Base-by-base conservation (phyloP, 2,797 vertebrate genomes). In the Rhodeus uyekii region DNA sequence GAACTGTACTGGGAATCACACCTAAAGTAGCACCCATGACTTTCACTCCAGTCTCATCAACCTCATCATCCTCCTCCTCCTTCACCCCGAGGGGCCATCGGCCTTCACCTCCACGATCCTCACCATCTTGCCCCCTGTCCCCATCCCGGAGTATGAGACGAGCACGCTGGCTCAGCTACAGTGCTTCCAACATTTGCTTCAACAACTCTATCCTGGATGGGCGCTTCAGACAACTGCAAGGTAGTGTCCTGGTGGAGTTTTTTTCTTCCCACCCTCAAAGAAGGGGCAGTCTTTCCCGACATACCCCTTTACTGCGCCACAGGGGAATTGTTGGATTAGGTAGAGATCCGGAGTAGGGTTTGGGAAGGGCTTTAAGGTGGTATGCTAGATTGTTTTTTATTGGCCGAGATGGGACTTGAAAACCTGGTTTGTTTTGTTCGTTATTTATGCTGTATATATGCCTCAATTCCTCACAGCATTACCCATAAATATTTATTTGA, bases 211-310 rank as follows among this genome's bases (percentile, higher is more conserved):
- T 95, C 89, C 91, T 95, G 87, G 95, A 96, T 2, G 94, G 95
- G 67, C 93, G 95, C 88, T 95, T 96, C 89, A 91, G 94, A 84
- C 94, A 95, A 88, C 81, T 96, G 89, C 95, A 96, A 96, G 95
- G 95, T 96, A 96, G 87, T 74, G 65, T 79, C 64, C 73, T 84
- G 74, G 12, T 76, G 71, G 69, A 76, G 84, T 61, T 34, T 78
- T 60, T 13, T 36, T 46, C 24, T 36, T 72, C 50, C 55, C 46
- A 48, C 24, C 55, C n/a, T 78, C 60, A 55, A 10, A 76, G 48
- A 69, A 46, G 42, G 24, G 55, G 76, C 61, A 75, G 61, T 76
- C 73, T 68, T 82, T 82, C 27, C 73, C 22, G 29, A 74, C 63
- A 83, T 44, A 76, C 42, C 60, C 46, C 81, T 75, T 67, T 44